phyloP scores from a whole-genome alignment of 2,888 invertebrate species.

The Pogonocherus hispidulus region DNA sequence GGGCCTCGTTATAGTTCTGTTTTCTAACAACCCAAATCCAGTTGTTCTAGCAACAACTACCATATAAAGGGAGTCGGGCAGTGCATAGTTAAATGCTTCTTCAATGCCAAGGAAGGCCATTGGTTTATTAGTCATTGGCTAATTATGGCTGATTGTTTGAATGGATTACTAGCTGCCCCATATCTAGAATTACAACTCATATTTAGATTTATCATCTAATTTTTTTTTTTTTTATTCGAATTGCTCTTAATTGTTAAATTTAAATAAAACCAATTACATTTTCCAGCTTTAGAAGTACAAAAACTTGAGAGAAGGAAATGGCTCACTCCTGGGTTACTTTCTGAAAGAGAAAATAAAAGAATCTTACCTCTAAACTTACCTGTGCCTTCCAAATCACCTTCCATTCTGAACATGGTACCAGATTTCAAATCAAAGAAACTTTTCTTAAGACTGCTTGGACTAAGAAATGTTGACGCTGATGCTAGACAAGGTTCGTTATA shows the following conservation, averaged over 20 bases:
- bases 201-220: too few species aligned
- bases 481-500: constrained; percentile 73
- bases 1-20: too few species aligned
- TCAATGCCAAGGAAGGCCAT: too few species aligned
- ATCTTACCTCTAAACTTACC: constrained; percentile 67
- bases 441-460: constrained; percentile 74
- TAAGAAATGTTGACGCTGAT: constrained; percentile 71
- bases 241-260: neutral
- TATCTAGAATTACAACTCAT: too few species aligned
- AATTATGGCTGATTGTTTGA: too few species aligned
- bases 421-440: constrained; percentile 73
- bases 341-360: constrained; percentile 58
- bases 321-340: constrained; percentile 62
- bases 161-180: too few species aligned
- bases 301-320: constrained; percentile 73
- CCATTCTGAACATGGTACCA: constrained; percentile 67
- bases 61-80: too few species aligned
- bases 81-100: too few species aligned
- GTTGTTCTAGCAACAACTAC: too few species aligned
- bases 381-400: constrained; percentile 70
- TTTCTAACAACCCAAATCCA: too few species aligned
- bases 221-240: neutral
- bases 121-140: too few species aligned
- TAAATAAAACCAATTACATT: neutral
- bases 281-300: constrained; percentile 73